A percentile compares a stretch with the other conserved stretches of the same genome.
phyloP scores from a whole-genome alignment of 2,797 vertebrate genomes.

The Tokudaia muenninki region DNA sequence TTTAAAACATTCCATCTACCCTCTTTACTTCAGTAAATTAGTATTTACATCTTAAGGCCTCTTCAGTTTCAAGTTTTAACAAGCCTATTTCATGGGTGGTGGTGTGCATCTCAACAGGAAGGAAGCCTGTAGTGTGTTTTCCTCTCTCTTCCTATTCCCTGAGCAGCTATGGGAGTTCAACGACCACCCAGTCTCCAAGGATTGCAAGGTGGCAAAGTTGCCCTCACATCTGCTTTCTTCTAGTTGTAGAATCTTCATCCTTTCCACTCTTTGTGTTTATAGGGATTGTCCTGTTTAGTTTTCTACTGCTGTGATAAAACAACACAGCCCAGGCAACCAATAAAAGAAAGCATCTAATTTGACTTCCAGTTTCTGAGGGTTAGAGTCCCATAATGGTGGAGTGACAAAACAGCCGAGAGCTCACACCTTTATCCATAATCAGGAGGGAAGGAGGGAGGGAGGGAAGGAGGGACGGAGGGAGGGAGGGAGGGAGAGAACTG shows the following conservation, averaged over 20 bases:
- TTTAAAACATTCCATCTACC: not conserved
- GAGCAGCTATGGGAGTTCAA: not conserved
- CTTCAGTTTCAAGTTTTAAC: slow-evolving; percentile 1
- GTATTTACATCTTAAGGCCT: not conserved
- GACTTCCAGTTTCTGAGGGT: not conserved
- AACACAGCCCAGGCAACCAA: not conserved
- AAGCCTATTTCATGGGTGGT: not conserved
- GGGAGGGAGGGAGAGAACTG: not conserved
- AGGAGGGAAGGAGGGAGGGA: not conserved
- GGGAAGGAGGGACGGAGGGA: not conserved
- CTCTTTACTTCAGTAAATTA: not conserved
- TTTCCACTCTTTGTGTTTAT: not conserved
- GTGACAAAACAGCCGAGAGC: not conserved
- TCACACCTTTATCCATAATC: not conserved
- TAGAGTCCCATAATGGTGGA: not conserved
- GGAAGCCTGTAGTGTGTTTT: not conserved
- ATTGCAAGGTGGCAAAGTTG: not conserved
- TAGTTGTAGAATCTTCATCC: not conserved
- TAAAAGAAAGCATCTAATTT: not conserved
- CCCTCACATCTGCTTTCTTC: not conserved
- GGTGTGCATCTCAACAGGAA: not conserved
- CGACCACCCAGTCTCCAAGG: not conserved
- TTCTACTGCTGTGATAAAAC: not conserved
- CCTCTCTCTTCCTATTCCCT: not conserved
- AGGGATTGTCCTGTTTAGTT: not conserved